Base-by-base conservation (phyloP, 2,797 vertebrate species). In the Mormyrops boulengeri region DNA sequence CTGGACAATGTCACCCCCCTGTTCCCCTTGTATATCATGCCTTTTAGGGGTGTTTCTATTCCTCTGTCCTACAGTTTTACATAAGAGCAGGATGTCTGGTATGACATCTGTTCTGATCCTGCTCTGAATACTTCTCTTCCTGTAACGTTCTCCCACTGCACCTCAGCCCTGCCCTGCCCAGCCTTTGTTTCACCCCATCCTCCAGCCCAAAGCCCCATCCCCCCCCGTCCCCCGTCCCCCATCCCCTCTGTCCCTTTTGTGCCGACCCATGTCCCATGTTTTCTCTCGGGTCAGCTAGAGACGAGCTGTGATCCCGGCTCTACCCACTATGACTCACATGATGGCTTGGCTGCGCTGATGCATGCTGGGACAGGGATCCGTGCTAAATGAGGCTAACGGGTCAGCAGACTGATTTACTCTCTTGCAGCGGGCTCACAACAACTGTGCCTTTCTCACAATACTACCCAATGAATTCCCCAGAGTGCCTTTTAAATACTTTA, bases 331-430 rank as follows among this genome's bases (percentile, higher is more conserved):
- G 62, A 69, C 2, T 69, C 62, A 14, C 62, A 5, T 11, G 17
- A 14, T 34, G 34, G 30, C 41, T 7, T 11, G 47, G 49, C 47
- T 11, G 22, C 19, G 30, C 47, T 11, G 82, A 85, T 85, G 82
- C 44, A 85, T 85, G 84, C 84, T 85, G 84, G 84, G 84, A 85
- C 85, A 90, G 88, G 34, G 2, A 55, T 30, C 49, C 82, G 85
- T 89, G 88, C 80, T 57, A 82, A 22, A 77, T 57, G 19, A 60
- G 84, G 57, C 2, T 62, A 47, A 85, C 38, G 34, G 53, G 26
- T 50, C 41, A 62, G 62, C n/a, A 44, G 8, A 53, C 14, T n/a
- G 9, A 85, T 53, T 87, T 19, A 44, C 86, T 38, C 38, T 4
- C 52, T 57, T n/a, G 30, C 86, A 44, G 44, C 53, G n/a, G 50